Evolutionary conservation across 2,888 invertebrate species (phyloP).

Genomic region (Monoplex corrugatus): DNA sequence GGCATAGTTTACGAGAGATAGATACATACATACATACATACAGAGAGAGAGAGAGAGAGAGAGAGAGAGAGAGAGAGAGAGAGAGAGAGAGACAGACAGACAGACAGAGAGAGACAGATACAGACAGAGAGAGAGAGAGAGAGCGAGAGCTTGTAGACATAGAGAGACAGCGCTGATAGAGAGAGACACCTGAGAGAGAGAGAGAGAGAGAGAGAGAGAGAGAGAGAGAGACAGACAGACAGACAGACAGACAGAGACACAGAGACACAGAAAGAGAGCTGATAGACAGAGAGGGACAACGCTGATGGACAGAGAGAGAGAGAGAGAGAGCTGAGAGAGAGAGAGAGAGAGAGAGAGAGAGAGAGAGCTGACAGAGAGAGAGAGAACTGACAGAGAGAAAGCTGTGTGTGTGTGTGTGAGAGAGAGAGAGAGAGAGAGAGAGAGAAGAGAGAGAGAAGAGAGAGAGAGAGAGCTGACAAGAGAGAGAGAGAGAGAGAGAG

Average conservation of each 20-base stretch:
- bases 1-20: too few species aligned
- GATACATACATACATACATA: too few species aligned
- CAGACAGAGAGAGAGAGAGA: neutral
- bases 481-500: neutral
- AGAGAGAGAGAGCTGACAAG: too few species aligned
- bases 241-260: constrained; percentile 34
- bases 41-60: neutral
- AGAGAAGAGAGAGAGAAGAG: too few species aligned
- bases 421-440: too few species aligned
- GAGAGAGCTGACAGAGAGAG: too few species aligned
- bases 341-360: neutral
- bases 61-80: neutral
- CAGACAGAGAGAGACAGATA: neutral
- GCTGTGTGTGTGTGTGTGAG: too few species aligned
- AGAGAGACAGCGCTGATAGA: neutral
- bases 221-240: neutral
- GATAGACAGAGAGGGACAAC: neutral
- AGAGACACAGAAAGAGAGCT: neutral
- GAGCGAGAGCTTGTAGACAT: neutral
- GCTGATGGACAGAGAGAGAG: constrained; percentile 39
- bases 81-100: too few species aligned
- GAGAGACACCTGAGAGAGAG: neutral
- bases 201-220: constrained; percentile 3
- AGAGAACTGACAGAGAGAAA: too few species aligned
- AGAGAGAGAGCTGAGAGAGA: constrained; percentile 40